Evolutionary conservation across 2,797 vertebrate species (phyloP).

Genomic region (Falco columbarius): DNA sequence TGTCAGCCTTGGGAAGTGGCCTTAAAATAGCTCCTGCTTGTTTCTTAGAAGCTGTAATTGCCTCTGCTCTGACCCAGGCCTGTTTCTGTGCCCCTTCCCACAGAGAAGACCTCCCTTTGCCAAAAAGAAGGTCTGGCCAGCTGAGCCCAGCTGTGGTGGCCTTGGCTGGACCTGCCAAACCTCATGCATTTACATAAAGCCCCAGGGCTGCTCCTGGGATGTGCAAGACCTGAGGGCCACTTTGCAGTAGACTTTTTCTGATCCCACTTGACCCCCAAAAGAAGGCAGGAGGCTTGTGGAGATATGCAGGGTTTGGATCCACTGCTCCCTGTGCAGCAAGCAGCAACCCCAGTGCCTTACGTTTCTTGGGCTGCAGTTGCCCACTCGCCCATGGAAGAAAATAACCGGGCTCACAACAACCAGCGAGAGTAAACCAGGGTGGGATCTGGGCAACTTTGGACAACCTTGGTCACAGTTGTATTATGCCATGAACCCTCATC

Average conservation of each 20-base stretch:
- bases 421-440: neutral
- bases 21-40: neutral
- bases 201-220: neutral
- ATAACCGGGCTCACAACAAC: neutral
- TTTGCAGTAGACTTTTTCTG: neutral
- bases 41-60: neutral
- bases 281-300: neutral
- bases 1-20: neutral
- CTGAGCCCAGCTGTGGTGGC: neutral
- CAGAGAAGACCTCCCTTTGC: neutral
- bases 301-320: neutral
- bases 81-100: neutral
- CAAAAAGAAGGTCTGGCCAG: neutral
- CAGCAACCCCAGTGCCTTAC: neutral
- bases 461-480: accelerated
- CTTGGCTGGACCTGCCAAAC: neutral
- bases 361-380: neutral
- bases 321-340: neutral
- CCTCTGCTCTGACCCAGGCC: accelerated
- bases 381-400: neutral
- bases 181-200: neutral
- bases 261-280: neutral
- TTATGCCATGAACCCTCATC: neutral
- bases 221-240: neutral
- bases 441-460: neutral